A percentile compares a stretch with the other conserved stretches of the same genome.
Conservation (phyloP, 2,888 invertebrate genomes). For the Tenthredo notha region DNA sequence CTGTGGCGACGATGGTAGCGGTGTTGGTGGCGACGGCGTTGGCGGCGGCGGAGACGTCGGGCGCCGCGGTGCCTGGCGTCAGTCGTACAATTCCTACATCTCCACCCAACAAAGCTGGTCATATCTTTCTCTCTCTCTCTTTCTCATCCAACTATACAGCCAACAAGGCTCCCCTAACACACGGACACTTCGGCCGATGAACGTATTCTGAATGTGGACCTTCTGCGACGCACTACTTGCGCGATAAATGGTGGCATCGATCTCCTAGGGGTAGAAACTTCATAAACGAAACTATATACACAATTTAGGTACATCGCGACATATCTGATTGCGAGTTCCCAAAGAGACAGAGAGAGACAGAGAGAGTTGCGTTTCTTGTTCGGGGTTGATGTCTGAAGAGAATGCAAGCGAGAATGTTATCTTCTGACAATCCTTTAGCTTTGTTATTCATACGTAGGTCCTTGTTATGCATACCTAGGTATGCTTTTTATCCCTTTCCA, state of each 20-base stretch:
- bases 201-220: constrained; percentile 23
- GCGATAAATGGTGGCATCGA: constrained; percentile 42
- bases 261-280: constrained; percentile 1
- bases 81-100: constrained; percentile 47
- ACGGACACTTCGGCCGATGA: constrained; percentile 8
- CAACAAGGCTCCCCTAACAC: constrained; percentile 32
- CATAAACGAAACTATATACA: constrained; percentile 22
- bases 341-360: not conserved
- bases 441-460: not conserved
- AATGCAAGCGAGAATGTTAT: not conserved
- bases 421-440: not conserved
- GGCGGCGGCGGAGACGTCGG: constrained; percentile 73
- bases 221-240: constrained; percentile 37
- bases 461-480: not conserved
- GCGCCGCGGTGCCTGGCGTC: constrained; percentile 68
- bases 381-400: not conserved
- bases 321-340: not conserved
- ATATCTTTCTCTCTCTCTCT: constrained; percentile 54
- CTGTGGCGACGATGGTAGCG: constrained; percentile 39
- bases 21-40: constrained; percentile 47
- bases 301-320: constrained; percentile 26
- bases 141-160: constrained; percentile 38
- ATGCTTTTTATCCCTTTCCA: not conserved
- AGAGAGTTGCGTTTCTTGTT: not conserved
- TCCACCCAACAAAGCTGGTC: constrained; percentile 54